These are phyloP conservation scores for Callaeas wilsoni DNA, from an alignment of 2,113 vertebrate genomes.

Conservation along the genomic window DNA sequence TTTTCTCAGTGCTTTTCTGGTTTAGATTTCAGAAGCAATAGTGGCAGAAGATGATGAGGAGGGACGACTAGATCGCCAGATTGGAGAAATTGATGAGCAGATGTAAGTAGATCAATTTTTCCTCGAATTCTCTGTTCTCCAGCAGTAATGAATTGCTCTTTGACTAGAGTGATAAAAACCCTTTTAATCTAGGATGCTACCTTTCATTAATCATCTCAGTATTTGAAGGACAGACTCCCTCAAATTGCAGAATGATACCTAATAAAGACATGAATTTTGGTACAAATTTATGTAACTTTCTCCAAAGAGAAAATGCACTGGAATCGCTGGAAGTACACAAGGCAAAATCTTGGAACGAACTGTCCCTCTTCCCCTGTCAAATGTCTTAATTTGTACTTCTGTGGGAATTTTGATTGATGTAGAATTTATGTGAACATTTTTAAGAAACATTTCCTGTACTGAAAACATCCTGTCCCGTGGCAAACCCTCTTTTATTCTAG, in stretches of 20 bases:
- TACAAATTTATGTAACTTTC: background rate
- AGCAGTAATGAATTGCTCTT: background rate
- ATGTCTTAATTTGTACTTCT: background rate
- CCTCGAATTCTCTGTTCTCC: conserved; percentile 35
- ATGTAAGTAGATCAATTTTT: conserved; percentile 76
- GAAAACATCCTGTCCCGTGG: background rate
- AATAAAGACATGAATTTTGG: background rate
- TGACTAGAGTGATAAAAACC: background rate
- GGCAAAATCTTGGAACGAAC: background rate
- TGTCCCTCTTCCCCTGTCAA: background rate
- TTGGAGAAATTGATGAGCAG: conserved; percentile 95
- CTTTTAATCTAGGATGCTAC: background rate
- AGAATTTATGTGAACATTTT: background rate
- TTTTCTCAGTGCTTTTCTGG: conserved; percentile 12
- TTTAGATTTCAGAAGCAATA: conserved; percentile 91
- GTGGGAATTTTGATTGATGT: background rate
- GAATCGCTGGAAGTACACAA: background rate
- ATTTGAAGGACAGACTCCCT: background rate
- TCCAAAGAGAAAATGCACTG: background rate
- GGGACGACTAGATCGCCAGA: conserved; percentile 90
- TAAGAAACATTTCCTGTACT: background rate
- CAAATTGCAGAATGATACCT: background rate
- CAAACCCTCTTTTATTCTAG: background rate
- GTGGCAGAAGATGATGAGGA: conserved; percentile 97
- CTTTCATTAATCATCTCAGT: background rate